Percentiles rank a stretch among this genome's conserved stretches.
These are phyloP conservation scores for Fulmarus glacialis DNA, from an alignment of 2,113 vertebrate genomes.

Conservation along the genomic window DNA sequence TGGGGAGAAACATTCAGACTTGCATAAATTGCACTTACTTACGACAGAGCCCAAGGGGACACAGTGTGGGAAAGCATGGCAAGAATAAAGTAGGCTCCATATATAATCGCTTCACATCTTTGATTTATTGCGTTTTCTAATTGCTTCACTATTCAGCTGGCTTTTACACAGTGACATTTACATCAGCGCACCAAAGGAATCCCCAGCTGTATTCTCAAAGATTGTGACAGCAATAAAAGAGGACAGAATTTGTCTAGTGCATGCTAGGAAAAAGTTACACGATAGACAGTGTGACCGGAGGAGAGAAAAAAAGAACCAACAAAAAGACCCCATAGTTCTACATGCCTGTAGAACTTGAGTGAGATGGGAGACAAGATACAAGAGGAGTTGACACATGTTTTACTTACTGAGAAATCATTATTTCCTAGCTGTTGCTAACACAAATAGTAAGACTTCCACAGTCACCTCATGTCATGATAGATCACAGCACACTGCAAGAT, in stretches of 20 bases:
- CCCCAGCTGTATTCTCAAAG: not conserved
- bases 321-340: not conserved
- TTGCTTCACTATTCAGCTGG: not conserved
- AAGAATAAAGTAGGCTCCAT: not conserved
- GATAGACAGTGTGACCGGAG: not conserved
- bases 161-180: not conserved
- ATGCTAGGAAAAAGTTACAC: not conserved
- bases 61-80: not conserved
- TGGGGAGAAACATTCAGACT: not conserved
- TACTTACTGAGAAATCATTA: not conserved
- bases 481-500: accelerated
- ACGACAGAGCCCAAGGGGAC: not conserved
- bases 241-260: not conserved
- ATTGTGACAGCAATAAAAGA: not conserved
- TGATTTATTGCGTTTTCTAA: not conserved
- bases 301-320: not conserved
- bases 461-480: accelerated
- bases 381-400: not conserved
- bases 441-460: not conserved
- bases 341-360: not conserved
- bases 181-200: not conserved
- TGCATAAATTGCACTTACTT: not conserved
- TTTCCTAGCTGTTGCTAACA: not conserved
- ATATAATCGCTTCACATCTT: accelerated
- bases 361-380: not conserved